These are phyloP conservation scores for Cataglyphis rosenhaueri DNA, from an alignment of 2,888 invertebrate genomes.

Conservation along the genomic window DNA sequence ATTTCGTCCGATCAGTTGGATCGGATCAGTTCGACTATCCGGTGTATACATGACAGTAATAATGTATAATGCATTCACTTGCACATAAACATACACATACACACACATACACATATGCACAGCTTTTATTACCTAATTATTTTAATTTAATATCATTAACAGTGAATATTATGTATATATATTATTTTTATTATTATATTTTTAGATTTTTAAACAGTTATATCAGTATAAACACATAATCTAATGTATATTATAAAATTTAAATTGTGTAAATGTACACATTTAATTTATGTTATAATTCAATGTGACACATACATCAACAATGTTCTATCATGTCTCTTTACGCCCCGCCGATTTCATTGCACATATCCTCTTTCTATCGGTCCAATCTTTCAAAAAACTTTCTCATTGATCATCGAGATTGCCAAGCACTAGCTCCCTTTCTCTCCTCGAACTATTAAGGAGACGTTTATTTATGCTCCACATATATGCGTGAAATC, in stretches of 20 bases:
- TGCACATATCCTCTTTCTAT: neutral
- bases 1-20: neutral
- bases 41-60: neutral
- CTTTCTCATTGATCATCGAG: constrained; percentile 14
- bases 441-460: constrained; percentile 22
- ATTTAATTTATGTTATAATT: neutral
- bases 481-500: constrained; percentile 23
- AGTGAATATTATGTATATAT: neutral
- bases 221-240: neutral
- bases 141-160: neutral
- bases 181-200: neutral
- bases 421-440: neutral
- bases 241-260: neutral
- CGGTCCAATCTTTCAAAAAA: constrained; percentile 1
- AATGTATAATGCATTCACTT: neutral
- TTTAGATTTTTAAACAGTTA: neutral
- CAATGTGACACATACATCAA: neutral
- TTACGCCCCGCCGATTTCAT: constrained; percentile 1
- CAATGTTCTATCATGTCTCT: neutral
- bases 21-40: neutral
- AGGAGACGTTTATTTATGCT: constrained; percentile 29
- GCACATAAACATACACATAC: neutral
- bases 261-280: neutral
- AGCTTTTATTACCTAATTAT: neutral
- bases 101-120: too few species aligned